Conservation (phyloP, 1,140 invertebrate species). For the Metopolophium dirhodum region DNA sequence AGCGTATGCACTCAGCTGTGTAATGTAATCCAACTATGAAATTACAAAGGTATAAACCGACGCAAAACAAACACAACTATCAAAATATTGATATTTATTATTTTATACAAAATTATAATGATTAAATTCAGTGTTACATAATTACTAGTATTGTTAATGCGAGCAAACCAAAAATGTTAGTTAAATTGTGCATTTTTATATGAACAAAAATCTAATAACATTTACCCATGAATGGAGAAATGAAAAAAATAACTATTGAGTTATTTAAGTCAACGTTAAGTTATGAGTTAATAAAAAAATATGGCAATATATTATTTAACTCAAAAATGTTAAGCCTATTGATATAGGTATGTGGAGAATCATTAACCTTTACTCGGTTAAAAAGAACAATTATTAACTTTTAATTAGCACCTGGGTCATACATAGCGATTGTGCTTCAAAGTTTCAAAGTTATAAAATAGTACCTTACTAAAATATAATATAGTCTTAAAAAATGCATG, state of each 20-base stretch:
- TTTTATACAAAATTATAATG: not conserved
- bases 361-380: not conserved
- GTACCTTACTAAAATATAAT: not conserved
- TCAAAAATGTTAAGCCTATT: not conserved
- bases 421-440: not conserved
- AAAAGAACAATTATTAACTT: not conserved
- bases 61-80: not conserved
- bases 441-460: not conserved
- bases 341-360: not conserved
- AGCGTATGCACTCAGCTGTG: not conserved
- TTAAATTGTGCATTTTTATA: not conserved
- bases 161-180: not conserved
- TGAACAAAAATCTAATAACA: not conserved
- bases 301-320: not conserved
- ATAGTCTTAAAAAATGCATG: not conserved
- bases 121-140: too few relatives aligned
- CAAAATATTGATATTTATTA: not conserved
- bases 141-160: not conserved
- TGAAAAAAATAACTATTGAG: not conserved
- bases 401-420: not conserved
- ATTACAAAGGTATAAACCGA: not conserved
- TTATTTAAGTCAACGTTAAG: not conserved
- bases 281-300: not conserved
- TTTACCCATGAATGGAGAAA: not conserved
- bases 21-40: not conserved